These are phyloP conservation scores for Dicranocentrus wangi DNA, from an alignment of 2,888 invertebrate genomes.

Conservation along the genomic window DNA sequence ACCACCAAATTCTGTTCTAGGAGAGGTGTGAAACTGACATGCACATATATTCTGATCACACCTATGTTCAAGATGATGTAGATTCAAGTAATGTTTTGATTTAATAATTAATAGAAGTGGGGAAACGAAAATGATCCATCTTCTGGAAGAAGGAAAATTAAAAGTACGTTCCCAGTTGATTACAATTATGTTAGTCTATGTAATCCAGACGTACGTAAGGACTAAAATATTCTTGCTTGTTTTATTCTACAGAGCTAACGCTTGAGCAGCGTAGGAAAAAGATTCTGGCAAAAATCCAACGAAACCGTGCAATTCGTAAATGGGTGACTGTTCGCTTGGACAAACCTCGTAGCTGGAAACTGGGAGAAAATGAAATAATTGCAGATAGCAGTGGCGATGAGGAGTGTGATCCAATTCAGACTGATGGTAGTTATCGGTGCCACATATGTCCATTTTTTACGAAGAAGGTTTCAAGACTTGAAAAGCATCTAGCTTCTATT, in stretches of 20 bases:
- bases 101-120: slow-evolving; percentile 45
- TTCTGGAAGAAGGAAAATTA: slow-evolving; percentile 39
- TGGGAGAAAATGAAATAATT: slow-evolving; percentile 65
- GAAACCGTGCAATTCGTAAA: slow-evolving; percentile 65
- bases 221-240: neutral
- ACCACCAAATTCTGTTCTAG: slow-evolving; percentile 68
- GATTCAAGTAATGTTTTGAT: neutral
- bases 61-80: neutral
- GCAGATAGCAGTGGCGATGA: slow-evolving; percentile 72
- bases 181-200: no score
- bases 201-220: no score
- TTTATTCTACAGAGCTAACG: slow-evolving; percentile 56
- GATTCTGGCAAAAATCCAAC: slow-evolving; percentile 66
- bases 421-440: slow-evolving; percentile 74
- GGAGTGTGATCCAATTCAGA: slow-evolving; percentile 72
- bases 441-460: slow-evolving; percentile 78
- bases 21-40: neutral
- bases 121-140: slow-evolving; percentile 57
- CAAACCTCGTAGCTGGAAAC: slow-evolving; percentile 63
- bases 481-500: slow-evolving; percentile 78
- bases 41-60: no score
- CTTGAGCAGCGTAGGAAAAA: slow-evolving; percentile 68
- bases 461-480: slow-evolving; percentile 77
- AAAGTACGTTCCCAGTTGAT: slow-evolving; percentile 35
- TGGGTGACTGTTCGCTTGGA: slow-evolving; percentile 70